Evolutionary conservation across 2,113 vertebrate species (phyloP), one percentile per base, ranked within the genome.

Genomic region (Solea solea): DNA sequence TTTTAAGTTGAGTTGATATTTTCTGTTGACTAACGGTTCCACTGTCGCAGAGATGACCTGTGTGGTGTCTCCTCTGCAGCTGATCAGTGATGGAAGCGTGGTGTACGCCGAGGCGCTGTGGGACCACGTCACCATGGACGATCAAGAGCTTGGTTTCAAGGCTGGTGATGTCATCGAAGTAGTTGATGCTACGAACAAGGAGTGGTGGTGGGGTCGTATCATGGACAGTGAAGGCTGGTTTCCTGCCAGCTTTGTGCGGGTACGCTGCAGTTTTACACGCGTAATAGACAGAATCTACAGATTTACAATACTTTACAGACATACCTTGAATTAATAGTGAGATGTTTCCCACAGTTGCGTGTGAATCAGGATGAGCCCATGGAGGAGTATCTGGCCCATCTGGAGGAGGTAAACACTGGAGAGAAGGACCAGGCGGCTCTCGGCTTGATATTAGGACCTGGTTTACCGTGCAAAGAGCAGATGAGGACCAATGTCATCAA

Each of bases 101-200:
- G 97, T 98, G 69, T 98, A 95, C 0, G 97, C 97, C 0, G 96
- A 99, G 78, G 97, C 96, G 2, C 96, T 99, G 52, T 99, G 97
- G 97, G 97, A 98, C 91, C 97, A 99, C 14, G 96, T 99, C 88
- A 98, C 97, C 48, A 98, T 99, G 97, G 97, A 99, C 2, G 96
- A 97, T 90, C 96, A 97, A 86, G 97, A 99, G 89, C 93, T 99
- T 86, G 97, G 96, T 55, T 98, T 99, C 92, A 98, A 98, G 84
- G 97, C 96, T 0, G 96, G 96, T 0, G 96, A 98, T 1, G 96
- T 98, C 88, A 95, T 99, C 44, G 95, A 98, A 94, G 97, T 99
- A 53, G 96, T 97, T 91, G 97, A 98, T 42, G 97, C 97, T 65
- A 96, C 95, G 44, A 96, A 97, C 93, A 97, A 97, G 81, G 97